phyloP scores from a whole-genome alignment of 2,797 vertebrate genomes.

The Sphenodon punctatus region DNA sequence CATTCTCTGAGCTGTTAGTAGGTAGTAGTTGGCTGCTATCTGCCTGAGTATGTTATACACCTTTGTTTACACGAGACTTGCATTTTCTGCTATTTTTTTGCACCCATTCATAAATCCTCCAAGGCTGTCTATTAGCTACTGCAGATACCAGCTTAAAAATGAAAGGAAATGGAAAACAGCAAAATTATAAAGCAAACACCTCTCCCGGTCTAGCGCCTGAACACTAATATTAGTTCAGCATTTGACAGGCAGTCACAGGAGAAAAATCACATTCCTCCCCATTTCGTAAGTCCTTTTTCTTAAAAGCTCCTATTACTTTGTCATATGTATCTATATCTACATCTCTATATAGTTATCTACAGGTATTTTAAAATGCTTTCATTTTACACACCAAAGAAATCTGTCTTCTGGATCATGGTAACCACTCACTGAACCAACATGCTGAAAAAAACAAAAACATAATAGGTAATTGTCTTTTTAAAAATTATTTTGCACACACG shows the following conservation, averaged over 20 bases:
- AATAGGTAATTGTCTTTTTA: no score
- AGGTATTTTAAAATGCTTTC: not conserved
- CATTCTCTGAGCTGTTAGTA: no score
- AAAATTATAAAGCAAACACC: not conserved
- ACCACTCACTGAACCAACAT: not conserved
- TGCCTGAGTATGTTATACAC: not conserved
- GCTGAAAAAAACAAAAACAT: not conserved
- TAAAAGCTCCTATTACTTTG: not conserved
- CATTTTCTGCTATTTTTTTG: not conserved
- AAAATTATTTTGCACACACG: not conserved
- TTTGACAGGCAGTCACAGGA: not conserved
- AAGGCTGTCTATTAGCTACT: no score
- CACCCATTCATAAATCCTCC: not conserved
- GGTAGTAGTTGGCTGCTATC: not conserved
- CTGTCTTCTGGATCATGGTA: not conserved
- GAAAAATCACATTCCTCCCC: not conserved
- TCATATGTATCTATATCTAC: not conserved
- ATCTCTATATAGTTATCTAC: not conserved
- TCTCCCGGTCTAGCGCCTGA: not conserved
- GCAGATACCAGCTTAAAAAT: no score
- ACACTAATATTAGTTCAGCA: not conserved
- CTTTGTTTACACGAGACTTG: not conserved
- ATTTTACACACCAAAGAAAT: not conserved
- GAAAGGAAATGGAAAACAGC: not conserved
- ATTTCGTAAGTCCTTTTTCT: not conserved